Base-by-base conservation (phyloP, 2,888 invertebrate genomes). In the Drosophila paucipuncta region DNA sequence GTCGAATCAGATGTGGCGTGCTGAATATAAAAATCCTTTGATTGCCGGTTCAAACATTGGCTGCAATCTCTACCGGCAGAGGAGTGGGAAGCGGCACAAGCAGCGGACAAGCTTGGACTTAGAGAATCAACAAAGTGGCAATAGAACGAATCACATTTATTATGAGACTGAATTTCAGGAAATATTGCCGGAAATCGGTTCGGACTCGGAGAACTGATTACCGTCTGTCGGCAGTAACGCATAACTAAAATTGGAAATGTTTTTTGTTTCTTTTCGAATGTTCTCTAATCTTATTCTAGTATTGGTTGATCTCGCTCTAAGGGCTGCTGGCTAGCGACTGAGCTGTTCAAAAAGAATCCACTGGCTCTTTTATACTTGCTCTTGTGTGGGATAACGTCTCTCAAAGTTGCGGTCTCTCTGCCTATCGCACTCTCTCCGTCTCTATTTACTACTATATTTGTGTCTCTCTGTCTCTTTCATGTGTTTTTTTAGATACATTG, bases 1-100 rank as follows among this genome's bases (percentile, higher is more conserved):
- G 6, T 25, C 31, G 13, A 83, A 75, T 50, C 9, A 22, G 1
- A 35, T 18, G 2, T 82, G 80, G 84, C 89, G 86, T 18, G 22
- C 39, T 0, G 62, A 80, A 4, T 83, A 30, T 13, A 37, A 37
- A 2, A 69, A 76, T 66, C 73, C 75, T 0, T 5, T 28, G 9
- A 7, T 82, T 35, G 82, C 69, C 9, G 33, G 50, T 0, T 13
- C 30, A 11, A 50, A 53, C 6, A 66, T 86, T 22, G 89, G 84
- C 6, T 7, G 39, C 0, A 75, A 80, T 22, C 73, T 63, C 10
- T 57, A 33, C 58, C 70, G 0, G 4, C 0, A 11, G 11, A 58
- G 35, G 9, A 10, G 31, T 4, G 28, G 58, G 22, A 71, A 39
- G 11, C 13, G 30, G 0, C 1, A 11, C 6, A 28, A 37, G 39